Evolutionary conservation across 2,113 vertebrate species (phyloP).

Genomic region (Brachyistius frenatus): DNA sequence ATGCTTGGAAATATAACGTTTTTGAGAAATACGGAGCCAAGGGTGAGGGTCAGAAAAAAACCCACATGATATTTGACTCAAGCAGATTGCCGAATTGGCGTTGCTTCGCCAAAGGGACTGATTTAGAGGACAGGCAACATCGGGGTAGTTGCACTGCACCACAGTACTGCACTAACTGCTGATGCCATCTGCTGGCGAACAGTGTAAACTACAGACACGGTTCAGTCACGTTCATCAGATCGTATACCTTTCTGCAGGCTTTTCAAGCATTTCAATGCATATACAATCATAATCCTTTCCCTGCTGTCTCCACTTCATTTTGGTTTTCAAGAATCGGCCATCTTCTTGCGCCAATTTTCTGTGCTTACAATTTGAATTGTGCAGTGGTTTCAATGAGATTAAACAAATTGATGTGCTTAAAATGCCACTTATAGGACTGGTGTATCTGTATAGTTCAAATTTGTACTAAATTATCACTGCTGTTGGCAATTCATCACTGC

Average conservation of each 20-base stretch:
- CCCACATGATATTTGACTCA: neutral
- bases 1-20: neutral
- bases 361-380: neutral
- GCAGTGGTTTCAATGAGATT: neutral
- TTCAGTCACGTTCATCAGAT: slow-evolving; percentile 1
- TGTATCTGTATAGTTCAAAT: slow-evolving; percentile 18
- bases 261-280: slow-evolving; percentile 7
- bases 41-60: neutral
- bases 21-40: neutral
- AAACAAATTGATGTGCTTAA: slow-evolving; percentile 21
- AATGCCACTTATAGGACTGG: neutral
- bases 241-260: slow-evolving; percentile 2
- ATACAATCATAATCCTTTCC: neutral
- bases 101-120: slow-evolving; percentile 1
- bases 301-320: neutral
- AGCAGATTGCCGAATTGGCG: neutral
- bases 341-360: neutral
- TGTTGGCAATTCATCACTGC: slow-evolving; percentile 18
- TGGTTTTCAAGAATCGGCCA: neutral
- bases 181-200: slow-evolving; percentile 82
- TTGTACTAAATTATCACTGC: slow-evolving; percentile 26
- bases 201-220: slow-evolving; percentile 51
- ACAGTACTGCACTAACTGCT: slow-evolving; percentile 65
- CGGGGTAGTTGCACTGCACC: slow-evolving; percentile 15
- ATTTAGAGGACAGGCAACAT: slow-evolving; percentile 4